Evolutionary conservation across 2,113 vertebrate species (phyloP).

Genomic region (Oophaga pumilio): DNA sequence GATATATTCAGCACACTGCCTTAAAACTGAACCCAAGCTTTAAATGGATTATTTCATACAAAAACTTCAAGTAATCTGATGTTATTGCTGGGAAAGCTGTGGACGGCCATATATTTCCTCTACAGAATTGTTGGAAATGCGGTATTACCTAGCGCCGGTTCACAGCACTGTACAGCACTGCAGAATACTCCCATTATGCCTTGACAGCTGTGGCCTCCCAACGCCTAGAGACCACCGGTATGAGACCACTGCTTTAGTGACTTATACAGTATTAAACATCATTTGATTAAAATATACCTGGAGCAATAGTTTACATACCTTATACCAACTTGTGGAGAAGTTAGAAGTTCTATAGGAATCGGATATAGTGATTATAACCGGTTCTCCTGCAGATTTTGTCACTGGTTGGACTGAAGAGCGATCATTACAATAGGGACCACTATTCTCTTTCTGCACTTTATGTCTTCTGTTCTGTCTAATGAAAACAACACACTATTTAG

Average conservation of each 20-base stretch:
- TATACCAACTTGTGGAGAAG: not conserved
- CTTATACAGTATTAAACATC: not conserved
- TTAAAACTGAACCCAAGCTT: too few species aligned
- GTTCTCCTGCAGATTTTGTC: not conserved
- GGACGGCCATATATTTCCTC: not conserved
- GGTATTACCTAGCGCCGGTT: not conserved
- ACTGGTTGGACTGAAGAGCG: not conserved
- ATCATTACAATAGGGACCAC: not conserved
- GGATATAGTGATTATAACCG: not conserved
- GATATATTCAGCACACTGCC: too few species aligned
- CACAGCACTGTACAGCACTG: not conserved
- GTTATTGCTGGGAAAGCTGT: too few species aligned
- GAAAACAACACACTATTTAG: not conserved
- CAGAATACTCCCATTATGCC: too few species aligned
- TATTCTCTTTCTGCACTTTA: not conserved
- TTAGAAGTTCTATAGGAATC: not conserved
- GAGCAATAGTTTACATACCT: not conserved
- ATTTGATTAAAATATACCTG: not conserved
- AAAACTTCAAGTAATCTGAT: too few species aligned
- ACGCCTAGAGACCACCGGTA: too few species aligned
- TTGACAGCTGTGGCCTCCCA: too few species aligned
- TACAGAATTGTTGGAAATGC: not conserved
- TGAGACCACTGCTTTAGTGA: too few species aligned
- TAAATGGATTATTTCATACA: too few species aligned
- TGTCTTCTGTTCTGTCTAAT: not conserved